Base-by-base conservation (phyloP, 2,797 vertebrate genomes). In the Sebastes trivittatus region DNA sequence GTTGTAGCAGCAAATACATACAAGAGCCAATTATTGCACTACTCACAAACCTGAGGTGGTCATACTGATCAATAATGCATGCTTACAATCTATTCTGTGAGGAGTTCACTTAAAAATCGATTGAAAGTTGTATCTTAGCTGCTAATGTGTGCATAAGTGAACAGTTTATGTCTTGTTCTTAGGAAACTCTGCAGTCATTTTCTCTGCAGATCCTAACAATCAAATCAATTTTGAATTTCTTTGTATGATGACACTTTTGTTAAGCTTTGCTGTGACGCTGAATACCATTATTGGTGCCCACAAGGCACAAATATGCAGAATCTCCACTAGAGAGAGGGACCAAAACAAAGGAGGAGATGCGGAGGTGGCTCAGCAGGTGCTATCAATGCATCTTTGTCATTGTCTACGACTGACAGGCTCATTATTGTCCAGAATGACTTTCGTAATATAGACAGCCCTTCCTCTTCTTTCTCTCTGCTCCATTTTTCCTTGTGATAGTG, bases 11-110 rank as follows among this genome's bases (percentile, higher is more conserved):
- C 65, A 78, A 88, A 87, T 72, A 74, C 75, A 87, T 68, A 69
- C 75, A 88, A 81, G 16, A 77, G 75, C 55, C 81, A 89, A 83
- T 86, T 81, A 89, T 69, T 79, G 73, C 67, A 79, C 25, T 29
- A 32, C 56, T 87, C 60, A 77, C 63, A 86, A 66, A 75, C 83
- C 76, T 1, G 23, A 75, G 72, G 63, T 75, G 36, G 76, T 75
- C 54, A 55, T 36, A 49, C 74, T 78, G 38, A 92, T 92, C 84
- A 87, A 88, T 90, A 88, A 88, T 84, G 71, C 65, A 89, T 73
- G 72, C 55, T 67, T 62, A 54, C 20, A 78, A 23, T 56, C 65
- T 71, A 75, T 46, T 79, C 67, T 42, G 16, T 52, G 30, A 79
- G 46, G 62, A 74, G 30, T 80, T 67, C 55, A 20, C 36, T 68